Percentiles rank a stretch among this genome's conserved stretches.
phyloP scores from a whole-genome alignment of 1,140 invertebrate species.

The Drosophila navojoa region DNA sequence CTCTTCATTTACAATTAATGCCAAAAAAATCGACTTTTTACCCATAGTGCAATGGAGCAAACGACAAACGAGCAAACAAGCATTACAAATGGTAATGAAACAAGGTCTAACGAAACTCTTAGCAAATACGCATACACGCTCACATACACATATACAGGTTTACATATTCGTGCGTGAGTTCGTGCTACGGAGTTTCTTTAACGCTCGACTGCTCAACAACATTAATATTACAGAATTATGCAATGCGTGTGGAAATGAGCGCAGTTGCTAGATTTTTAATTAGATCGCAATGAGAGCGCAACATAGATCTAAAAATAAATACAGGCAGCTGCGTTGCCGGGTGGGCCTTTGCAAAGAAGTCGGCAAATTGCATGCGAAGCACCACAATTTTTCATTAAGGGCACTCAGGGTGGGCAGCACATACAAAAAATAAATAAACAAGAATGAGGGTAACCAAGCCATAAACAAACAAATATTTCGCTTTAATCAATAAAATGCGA shows the following conservation, averaged over 20 bases:
- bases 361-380: not conserved
- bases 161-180: conserved; percentile 1
- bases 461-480: conserved; percentile 41
- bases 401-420: conserved; percentile 8
- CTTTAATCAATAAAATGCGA: conserved; percentile 59
- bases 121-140: not conserved
- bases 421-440: conserved; percentile 9
- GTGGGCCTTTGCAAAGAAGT: conserved; percentile 18
- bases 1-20: no score
- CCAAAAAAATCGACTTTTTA: no score
- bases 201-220: conserved; percentile 58
- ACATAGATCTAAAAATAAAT: conserved; percentile 63
- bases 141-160: not conserved
- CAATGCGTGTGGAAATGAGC: conserved; percentile 76
- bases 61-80: not conserved
- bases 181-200: conserved; percentile 28
- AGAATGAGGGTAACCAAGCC: conserved; percentile 17
- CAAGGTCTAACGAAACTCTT: conserved; percentile 31
- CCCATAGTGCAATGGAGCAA: no score
- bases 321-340: conserved; percentile 45
- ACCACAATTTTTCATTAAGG: conserved; percentile 3
- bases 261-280: conserved; percentile 67
- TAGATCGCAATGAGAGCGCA: conserved; percentile 73
- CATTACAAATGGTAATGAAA: conserved; percentile 44
- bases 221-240: conserved; percentile 68